Evolutionary conservation across 2,797 vertebrate genomes (phyloP), one percentile per base, ranked within the genome.

Genomic region (Tenualosa ilisha): DNA sequence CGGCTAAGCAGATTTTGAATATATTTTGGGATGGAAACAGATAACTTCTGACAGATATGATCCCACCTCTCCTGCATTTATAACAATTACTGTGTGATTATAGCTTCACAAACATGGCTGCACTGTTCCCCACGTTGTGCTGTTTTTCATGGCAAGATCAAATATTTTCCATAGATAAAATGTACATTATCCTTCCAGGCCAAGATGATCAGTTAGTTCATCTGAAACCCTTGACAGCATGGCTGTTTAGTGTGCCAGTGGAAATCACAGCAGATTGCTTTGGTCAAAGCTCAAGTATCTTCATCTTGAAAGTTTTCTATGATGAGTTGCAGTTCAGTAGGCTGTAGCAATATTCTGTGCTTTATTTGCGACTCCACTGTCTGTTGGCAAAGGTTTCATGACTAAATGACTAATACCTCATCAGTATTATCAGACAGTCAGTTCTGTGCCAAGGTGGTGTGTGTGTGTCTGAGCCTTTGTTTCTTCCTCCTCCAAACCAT

Each of bases 401-500:
- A 79, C 72, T 40, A 46, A 79, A 79, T 79, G 72, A 46, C 72
- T 79, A 79, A 79, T 79, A 79, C 37, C 72, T 79, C 72, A 79
- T 79, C 72, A 79, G 40, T 17, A 46, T 46, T 79, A 79, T 79
- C 72, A 79, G 72, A 43, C 72, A 22, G 40, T 9, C 4, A 46
- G 72, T 17, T 6, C 15, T 22, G 72, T 46, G 72, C 72, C 72
- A 79, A 79, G 37, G 72, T 79, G 9, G 72, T 46, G 72, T 43
- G 72, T 79, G 50, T 51, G 31, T 31, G 31, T 6, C 37, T 79
- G 2, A 22, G 37, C 22, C 72, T 79, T 46, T 40, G 46, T 79
- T 79, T 79, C 72, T 79, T 79, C 72, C 37, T 79, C 17, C 72
- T 79, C 72, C 72, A 79, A 79, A 37, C 72, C 72, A 79, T 43